phyloP scores from a whole-genome alignment of 2,113 vertebrate genomes.

The Cryptotis parvus region DNA sequence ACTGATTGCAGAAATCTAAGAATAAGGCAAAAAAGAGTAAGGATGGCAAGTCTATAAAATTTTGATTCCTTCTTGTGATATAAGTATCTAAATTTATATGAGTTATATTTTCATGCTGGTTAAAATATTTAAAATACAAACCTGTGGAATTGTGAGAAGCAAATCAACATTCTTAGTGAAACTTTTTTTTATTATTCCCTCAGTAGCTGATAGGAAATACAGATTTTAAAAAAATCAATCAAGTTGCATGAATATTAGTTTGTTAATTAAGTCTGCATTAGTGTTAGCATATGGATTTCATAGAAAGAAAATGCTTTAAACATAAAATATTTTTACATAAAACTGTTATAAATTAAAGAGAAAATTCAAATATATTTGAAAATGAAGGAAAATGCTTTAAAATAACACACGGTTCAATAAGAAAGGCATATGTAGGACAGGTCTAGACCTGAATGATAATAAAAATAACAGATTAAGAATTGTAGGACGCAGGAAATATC shows the following conservation, averaged over 20 bases:
- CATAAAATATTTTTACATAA: background rate
- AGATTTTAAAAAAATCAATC: background rate
- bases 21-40: conserved; percentile 1
- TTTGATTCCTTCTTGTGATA: no score
- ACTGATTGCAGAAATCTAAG: background rate
- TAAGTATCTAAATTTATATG: background rate
- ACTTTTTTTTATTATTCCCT: no score
- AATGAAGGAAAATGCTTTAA: no score
- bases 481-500: no score
- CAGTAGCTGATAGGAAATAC: background rate
- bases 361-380: background rate
- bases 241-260: background rate
- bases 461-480: no score
- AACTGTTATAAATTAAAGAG: background rate
- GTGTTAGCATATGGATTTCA: background rate
- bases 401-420: no score
- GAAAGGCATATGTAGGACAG: no score
- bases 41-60: no score
- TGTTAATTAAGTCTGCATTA: background rate
- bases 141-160: background rate
- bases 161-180: no score
- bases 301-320: background rate
- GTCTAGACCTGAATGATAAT: no score
- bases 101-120: background rate
- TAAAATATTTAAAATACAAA: background rate